A percentile compares a stretch with the other conserved stretches of the same genome.
phyloP scores from a whole-genome alignment of 2,888 invertebrate genomes.

The Raillietiella orientalis region DNA sequence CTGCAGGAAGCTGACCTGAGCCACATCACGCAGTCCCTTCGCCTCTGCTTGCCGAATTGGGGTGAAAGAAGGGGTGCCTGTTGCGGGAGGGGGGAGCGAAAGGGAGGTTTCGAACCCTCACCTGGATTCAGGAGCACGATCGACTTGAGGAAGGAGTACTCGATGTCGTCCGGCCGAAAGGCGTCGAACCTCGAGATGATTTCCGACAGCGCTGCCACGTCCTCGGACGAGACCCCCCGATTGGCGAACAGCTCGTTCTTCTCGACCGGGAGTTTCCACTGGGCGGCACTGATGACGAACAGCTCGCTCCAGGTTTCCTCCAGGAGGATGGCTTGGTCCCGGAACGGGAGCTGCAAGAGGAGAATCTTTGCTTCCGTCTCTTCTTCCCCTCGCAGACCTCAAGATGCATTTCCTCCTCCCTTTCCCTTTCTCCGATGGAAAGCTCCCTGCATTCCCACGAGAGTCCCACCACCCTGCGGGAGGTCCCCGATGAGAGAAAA shows the following conservation, averaged over 20 bases:
- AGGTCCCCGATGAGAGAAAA: too few species aligned
- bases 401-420: too few species aligned
- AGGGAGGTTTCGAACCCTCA: too few species aligned
- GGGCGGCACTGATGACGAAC: slow-evolving; percentile 46
- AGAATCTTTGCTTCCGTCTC: too few species aligned
- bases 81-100: too few species aligned
- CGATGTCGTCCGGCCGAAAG: slow-evolving; percentile 38
- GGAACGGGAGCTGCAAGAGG: slow-evolving; percentile 21
- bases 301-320: slow-evolving; percentile 53
- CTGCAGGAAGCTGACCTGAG: slow-evolving; percentile 24
- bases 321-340: slow-evolving; percentile 35
- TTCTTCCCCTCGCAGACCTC: too few species aligned
- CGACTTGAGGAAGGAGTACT: slow-evolving; percentile 54
- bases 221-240: slow-evolving; percentile 20
- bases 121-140: slow-evolving; percentile 47
- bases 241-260: slow-evolving; percentile 22
- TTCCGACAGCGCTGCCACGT: slow-evolving; percentile 21
- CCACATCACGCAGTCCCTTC: slow-evolving; percentile 24
- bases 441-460: too few species aligned
- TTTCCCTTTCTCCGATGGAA: too few species aligned
- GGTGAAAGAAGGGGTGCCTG: too few species aligned
- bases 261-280: slow-evolving; percentile 38
- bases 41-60: too few species aligned
- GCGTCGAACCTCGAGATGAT: slow-evolving; percentile 27
- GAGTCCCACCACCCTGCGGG: too few species aligned